A percentile compares a stretch with the other conserved stretches of the same genome.
phyloP scores from a whole-genome alignment of 2,797 vertebrate genomes.

The Leptodactylus fallax region DNA sequence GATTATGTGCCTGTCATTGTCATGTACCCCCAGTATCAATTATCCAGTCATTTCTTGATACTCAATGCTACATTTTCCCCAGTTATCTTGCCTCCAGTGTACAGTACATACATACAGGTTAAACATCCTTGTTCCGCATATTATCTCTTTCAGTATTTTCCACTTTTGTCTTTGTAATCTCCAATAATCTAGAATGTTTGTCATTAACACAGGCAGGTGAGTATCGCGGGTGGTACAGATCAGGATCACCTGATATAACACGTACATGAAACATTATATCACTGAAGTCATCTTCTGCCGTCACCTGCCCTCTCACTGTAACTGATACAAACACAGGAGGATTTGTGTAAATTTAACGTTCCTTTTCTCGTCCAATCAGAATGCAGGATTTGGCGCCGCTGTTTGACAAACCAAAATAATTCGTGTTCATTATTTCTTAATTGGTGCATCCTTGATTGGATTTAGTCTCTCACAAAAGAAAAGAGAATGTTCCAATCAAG shows the following conservation, averaged over 20 bases:
- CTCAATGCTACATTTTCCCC: no score
- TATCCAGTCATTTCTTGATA: no score
- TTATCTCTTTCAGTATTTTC: no score
- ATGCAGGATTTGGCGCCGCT: slow-evolving; percentile 73
- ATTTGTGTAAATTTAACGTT: slow-evolving; percentile 77
- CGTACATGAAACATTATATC: neutral
- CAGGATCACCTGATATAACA: neutral
- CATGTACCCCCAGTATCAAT: no score
- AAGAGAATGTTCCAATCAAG: slow-evolving; percentile 78
- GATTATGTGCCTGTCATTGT: no score
- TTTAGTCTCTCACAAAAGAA: slow-evolving; percentile 77
- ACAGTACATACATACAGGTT: no score
- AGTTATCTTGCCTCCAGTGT: no score
- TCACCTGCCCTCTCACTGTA: slow-evolving; percentile 59
- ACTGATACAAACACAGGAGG: slow-evolving; percentile 64
- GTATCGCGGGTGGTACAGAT: neutral
- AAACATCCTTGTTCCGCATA: no score
- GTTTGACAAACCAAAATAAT: slow-evolving; percentile 82
- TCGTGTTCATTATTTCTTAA: slow-evolving; percentile 81
- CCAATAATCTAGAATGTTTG: neutral
- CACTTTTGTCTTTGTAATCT: no score
- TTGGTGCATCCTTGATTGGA: slow-evolving; percentile 78
- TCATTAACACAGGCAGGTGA: neutral
- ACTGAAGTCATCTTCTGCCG: neutral
- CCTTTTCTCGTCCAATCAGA: slow-evolving; percentile 75